Evolutionary conservation across 2,888 invertebrate genomes (phyloP), one percentile per base, ranked within the genome.

Genomic region (Melanostoma mellinum): DNA sequence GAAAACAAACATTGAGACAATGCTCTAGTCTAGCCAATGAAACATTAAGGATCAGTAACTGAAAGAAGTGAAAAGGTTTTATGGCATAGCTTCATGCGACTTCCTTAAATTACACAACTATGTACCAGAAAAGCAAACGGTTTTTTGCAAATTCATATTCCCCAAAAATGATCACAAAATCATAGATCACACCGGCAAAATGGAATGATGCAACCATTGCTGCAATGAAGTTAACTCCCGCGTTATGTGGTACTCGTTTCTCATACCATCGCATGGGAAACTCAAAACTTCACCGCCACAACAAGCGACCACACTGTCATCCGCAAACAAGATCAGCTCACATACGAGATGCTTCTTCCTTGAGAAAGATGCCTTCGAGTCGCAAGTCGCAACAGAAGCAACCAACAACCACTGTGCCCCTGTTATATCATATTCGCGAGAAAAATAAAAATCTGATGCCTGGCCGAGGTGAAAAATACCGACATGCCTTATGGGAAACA

Each of bases 351-450:
- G 73, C 68, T 73, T 77, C 72, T 82, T 82, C 82, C 84, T 52
- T 79, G 74, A 74, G 84, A 79, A 69, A 61, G 56, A 68, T 67
- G 44, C 68, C 68, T 77, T 68, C 56, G 46, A 38, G 36, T 53
- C 55, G 46, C 60, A 50, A 10, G 30, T 52, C n/a, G 44, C 20
- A 33, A 44, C 53, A 32, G 10, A n/a, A 30, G 42, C 6, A 56
- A 20, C 20, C 42, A 33, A 30, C 33, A 53, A 32, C 38, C 35
- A 52, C 65, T 74, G 33, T 74, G 69, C 63, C 75, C 79, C 69
- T 38, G 79, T 84, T 84, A 84, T 84, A 84, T 84, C 84, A 84
- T 84, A 84, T 84, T 84, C 84, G 78, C 79, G 79, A 73, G 75
- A 84, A 79, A 79, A 69, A 63, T 65, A 68, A 73, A 36, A 73